Percentiles rank a stretch among this genome's conserved stretches.
Conservation (phyloP, 1,140 invertebrate genomes). For the Hydropsyche tenuis region DNA sequence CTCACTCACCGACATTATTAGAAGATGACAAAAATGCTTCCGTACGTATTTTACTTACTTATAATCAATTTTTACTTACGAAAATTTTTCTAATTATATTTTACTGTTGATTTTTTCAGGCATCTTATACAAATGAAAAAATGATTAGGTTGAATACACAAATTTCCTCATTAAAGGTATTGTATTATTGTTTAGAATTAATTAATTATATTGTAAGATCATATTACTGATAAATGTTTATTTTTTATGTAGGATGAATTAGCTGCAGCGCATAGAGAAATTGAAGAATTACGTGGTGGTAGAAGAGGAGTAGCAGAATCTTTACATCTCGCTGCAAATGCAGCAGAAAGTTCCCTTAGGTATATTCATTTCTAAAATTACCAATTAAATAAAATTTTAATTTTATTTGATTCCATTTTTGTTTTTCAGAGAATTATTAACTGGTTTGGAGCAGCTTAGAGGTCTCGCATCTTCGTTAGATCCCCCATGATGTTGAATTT, state of each 20-base stretch:
- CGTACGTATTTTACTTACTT: constrained; percentile 8
- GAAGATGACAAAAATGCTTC: constrained; percentile 22
- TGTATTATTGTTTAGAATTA: background rate
- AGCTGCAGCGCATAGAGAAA: constrained; percentile 49
- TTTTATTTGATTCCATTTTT: background rate
- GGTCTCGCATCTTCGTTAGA: constrained; percentile 55
- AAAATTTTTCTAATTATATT: background rate
- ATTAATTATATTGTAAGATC: background rate
- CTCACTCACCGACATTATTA: background rate
- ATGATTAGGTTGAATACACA: constrained; percentile 54
- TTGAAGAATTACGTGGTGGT: constrained; percentile 48
- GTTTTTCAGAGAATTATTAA: constrained; percentile 56
- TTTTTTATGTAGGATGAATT: constrained; percentile 53
- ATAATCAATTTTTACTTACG: constrained; percentile 16
- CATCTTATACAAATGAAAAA: constrained; percentile 50
- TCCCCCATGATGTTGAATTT: constrained; percentile 53
- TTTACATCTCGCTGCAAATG: constrained; percentile 53
- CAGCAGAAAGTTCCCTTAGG: constrained; percentile 56
- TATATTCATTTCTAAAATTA: constrained; percentile 34
- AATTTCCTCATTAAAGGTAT: constrained; percentile 57
- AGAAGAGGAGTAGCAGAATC: constrained; percentile 52
- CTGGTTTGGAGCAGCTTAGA: constrained; percentile 56
- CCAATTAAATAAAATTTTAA: background rate
- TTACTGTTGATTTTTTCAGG: too few relatives aligned
- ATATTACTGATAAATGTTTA: background rate